A percentile compares a stretch with the other conserved stretches of the same genome.
phyloP scores from a whole-genome alignment of 2,888 invertebrate species.

The Chrysotoxum bicinctum region DNA sequence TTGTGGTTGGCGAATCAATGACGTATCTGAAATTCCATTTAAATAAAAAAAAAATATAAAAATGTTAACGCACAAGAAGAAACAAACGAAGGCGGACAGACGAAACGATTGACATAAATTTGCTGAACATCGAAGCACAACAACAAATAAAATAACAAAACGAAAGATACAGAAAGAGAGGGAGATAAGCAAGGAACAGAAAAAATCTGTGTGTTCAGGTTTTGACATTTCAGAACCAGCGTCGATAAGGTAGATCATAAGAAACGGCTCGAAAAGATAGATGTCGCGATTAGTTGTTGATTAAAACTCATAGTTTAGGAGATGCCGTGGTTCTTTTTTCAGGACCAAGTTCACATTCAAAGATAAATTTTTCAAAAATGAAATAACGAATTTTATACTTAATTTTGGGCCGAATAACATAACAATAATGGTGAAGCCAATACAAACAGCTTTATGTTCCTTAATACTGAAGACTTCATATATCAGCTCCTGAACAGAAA shows the following conservation, averaged over 20 bases:
- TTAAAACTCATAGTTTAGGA: too few relatives aligned
- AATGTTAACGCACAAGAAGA: constrained; percentile 44
- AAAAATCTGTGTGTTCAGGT: background rate
- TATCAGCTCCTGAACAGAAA: too few relatives aligned
- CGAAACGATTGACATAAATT: constrained; percentile 28
- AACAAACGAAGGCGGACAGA: constrained; percentile 45
- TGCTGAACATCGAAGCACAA: background rate
- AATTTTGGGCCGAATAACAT: too few relatives aligned
- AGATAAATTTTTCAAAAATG: too few relatives aligned
- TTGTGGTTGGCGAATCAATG: constrained; percentile 36
- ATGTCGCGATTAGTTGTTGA: background rate
- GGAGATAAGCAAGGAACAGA: background rate
- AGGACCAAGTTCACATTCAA: too few relatives aligned
- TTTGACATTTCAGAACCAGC: background rate
- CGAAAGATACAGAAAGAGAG: constrained; percentile 8
- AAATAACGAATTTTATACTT: too few relatives aligned
- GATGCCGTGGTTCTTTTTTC: too few relatives aligned
- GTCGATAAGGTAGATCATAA: background rate
- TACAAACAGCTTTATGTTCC: too few relatives aligned
- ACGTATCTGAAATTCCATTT: constrained; percentile 61
- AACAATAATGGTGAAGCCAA: too few relatives aligned
- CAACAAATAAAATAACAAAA: constrained; percentile 33
- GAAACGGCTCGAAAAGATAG: background rate
- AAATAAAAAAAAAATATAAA: constrained; percentile 25
- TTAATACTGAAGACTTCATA: too few relatives aligned